Conservation (phyloP, 2,888 invertebrate species). For the Stenichneumon culpator region DNA sequence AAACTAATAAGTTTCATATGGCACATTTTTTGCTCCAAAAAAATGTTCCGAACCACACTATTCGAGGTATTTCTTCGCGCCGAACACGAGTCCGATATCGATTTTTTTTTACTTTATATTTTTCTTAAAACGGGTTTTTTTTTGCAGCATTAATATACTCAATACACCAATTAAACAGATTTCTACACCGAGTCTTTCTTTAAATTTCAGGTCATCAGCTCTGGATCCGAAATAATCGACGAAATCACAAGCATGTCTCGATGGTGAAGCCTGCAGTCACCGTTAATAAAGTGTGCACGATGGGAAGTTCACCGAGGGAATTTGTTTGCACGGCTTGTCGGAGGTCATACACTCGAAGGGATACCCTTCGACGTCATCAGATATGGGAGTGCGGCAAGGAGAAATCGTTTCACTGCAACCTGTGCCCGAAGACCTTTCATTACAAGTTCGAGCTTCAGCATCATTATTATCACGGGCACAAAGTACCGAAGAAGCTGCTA, state of each 20-base stretch:
- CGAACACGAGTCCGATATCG: not conserved
- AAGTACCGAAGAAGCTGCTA: constrained; percentile 5
- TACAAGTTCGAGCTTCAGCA: constrained; percentile 68
- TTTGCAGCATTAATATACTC: not conserved
- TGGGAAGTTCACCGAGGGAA: constrained; percentile 10
- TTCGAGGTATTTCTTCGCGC: too few relatives aligned
- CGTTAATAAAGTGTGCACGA: constrained; percentile 7
- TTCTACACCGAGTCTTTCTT: constrained; percentile 2
- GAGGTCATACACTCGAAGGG: constrained; percentile 73
- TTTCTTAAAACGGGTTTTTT: not conserved
- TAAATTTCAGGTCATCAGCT: constrained; percentile 12
- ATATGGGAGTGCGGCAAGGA: constrained; percentile 77
- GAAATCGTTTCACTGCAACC: constrained; percentile 60
- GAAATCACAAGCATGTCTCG: not conserved
- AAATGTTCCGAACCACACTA: too few relatives aligned
- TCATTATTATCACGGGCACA: constrained; percentile 12
- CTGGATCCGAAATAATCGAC: constrained; percentile 2
- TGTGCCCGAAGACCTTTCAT: constrained; percentile 68
- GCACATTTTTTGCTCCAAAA: too few relatives aligned
- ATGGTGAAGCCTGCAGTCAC: not conserved
- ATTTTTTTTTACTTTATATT: not conserved
- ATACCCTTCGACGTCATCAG: constrained; percentile 70
- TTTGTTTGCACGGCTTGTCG: constrained; percentile 78
- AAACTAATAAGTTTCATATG: not conserved
- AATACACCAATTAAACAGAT: not conserved